phyloP scores from a whole-genome alignment of 2,888 invertebrate species.

The Hyppa rectilinea region DNA sequence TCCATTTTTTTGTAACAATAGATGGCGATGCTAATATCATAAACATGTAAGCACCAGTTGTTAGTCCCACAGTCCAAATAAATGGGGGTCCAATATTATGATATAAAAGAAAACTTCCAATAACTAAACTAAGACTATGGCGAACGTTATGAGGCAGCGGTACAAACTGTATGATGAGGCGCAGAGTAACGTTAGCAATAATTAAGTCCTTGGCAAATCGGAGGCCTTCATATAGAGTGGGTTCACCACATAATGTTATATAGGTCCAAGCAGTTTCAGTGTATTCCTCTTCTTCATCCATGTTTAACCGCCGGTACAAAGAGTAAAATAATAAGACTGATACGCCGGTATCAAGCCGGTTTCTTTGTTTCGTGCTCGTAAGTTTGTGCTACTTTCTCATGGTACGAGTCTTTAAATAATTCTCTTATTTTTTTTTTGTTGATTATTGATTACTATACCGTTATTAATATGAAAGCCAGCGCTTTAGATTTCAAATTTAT shows the following conservation, averaged over 20 bases:
- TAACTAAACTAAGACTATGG: conserved; percentile 84
- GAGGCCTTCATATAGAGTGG: conserved; percentile 86
- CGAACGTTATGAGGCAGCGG: conserved; percentile 85
- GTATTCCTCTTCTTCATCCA: conserved; percentile 86
- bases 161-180: conserved; percentile 82
- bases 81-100: conserved; percentile 83
- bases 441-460: conserved; percentile 4
- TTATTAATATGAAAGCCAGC: not conserved
- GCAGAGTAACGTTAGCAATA: conserved; percentile 83
- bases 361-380: conserved; percentile 32
- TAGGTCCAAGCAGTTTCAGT: conserved; percentile 83
- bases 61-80: conserved; percentile 86
- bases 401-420: not conserved
- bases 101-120: conserved; percentile 86
- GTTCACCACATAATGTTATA: conserved; percentile 84
- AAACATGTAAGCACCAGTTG: conserved; percentile 80
- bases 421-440: not conserved
- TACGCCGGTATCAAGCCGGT: conserved; percentile 32
- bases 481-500: conserved; percentile 1
- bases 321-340: too few relatives aligned
- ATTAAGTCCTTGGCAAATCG: conserved; percentile 88
- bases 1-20: conserved; percentile 80
- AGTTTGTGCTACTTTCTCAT: conserved; percentile 28
- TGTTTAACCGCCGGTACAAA: conserved; percentile 56
- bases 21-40: conserved; percentile 81